phyloP scores from a whole-genome alignment of 2,797 vertebrate species.

The Psittacula echo region DNA sequence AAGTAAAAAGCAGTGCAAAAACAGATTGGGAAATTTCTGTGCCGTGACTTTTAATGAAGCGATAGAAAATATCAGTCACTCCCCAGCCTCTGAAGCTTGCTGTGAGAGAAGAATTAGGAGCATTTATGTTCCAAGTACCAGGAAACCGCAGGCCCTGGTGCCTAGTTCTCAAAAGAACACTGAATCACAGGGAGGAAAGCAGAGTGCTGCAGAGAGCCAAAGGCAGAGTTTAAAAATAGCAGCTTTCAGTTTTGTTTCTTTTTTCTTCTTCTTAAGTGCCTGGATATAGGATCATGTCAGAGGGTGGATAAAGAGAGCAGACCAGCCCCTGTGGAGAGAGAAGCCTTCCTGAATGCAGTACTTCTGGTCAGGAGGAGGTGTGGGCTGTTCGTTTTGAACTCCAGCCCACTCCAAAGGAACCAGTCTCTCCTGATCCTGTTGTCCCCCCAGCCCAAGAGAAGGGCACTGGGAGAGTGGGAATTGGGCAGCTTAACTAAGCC shows the following conservation, averaged over 20 bases:
- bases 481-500: neutral
- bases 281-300: slow-evolving; percentile 45
- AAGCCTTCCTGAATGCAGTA: neutral
- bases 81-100: slow-evolving; percentile 51
- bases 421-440: neutral
- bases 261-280: slow-evolving; percentile 54
- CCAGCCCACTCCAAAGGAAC: neutral
- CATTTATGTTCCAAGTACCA: slow-evolving; percentile 56
- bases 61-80: slow-evolving; percentile 52
- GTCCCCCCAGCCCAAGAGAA: neutral
- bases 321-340: slow-evolving; percentile 6
- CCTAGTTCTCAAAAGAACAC: slow-evolving; percentile 63
- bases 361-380: neutral
- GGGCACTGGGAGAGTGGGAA: neutral
- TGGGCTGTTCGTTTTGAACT: neutral
- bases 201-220: slow-evolving; percentile 14
- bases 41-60: slow-evolving; percentile 31
- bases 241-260: slow-evolving; percentile 58
- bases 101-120: slow-evolving; percentile 51
- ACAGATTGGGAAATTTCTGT: slow-evolving; percentile 58
- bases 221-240: slow-evolving; percentile 51
- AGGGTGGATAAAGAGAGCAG: slow-evolving; percentile 36
- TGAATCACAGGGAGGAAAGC: slow-evolving; percentile 32
- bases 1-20: slow-evolving; percentile 43
- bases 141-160: slow-evolving; percentile 50